phyloP scores from a whole-genome alignment of 2,797 vertebrate genomes.

The Eremophila alpestris region DNA sequence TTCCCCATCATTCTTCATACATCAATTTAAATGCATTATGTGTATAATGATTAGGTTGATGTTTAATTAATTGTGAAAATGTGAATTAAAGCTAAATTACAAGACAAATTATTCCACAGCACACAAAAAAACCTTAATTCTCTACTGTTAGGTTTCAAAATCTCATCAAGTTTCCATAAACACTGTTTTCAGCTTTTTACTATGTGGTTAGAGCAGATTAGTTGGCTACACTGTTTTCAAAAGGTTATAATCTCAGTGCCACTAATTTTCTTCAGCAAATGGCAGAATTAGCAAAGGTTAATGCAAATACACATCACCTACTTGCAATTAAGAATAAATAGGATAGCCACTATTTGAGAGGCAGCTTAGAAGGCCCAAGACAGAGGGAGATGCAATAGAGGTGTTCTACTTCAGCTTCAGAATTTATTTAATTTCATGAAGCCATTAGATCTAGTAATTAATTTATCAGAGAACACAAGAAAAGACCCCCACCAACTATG shows the following conservation, averaged over 20 bases:
- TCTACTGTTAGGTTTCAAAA: conserved; percentile 2
- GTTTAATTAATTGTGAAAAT: conserved; percentile 85
- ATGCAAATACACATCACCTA: background rate
- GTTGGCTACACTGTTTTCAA: background rate
- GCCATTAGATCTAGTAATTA: background rate
- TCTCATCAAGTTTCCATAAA: conserved; percentile 19
- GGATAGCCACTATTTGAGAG: background rate
- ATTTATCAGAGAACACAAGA: background rate
- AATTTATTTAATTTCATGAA: background rate
- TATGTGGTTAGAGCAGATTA: background rate
- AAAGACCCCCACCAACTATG: background rate
- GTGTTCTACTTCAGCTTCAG: background rate
- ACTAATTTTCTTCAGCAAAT: conserved; percentile 11
- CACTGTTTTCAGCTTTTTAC: background rate
- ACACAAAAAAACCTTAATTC: conserved; percentile 32
- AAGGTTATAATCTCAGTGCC: background rate
- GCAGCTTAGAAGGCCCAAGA: background rate
- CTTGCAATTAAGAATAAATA: conserved; percentile 3
- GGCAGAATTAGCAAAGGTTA: conserved; percentile 6
- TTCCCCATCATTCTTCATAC: conserved; percentile 74
- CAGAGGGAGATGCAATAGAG: background rate
- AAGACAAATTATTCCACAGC: conserved; percentile 73
- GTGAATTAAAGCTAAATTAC: conserved; percentile 79
- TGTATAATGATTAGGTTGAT: conserved; percentile 80
- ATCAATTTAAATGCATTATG: conserved; percentile 80